Evolutionary conservation across 2,888 invertebrate species (phyloP), one percentile per base, ranked within the genome.

Genomic region (Neoaliturus tenellus): DNA sequence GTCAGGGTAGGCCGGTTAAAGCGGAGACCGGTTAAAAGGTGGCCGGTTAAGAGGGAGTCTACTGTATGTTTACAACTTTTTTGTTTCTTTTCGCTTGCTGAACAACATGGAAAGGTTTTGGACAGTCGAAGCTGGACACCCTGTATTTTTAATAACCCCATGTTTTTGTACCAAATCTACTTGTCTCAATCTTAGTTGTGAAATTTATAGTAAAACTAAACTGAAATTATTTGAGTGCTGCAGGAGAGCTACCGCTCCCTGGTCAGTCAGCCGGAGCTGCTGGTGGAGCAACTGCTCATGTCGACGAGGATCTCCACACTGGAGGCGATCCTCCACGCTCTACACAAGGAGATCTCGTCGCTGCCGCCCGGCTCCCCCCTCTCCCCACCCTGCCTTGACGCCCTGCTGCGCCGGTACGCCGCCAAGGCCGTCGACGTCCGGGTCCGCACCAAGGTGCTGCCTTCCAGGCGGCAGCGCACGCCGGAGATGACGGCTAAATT

Each of bases 231-330:
- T 39, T 6, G 12, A 39, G 12, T 39, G 39, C 39, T 51, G 1
- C 75, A 85, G 85, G 55, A 82, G 41, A 67, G 80, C 35, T 86
- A 83, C 44, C 80, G 75, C 41, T 31, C 51, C 12, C 55, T 86
- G n/a, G 71, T 83, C 8, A 81, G 86, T 33, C 75, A 75, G 86
- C 98, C 98, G 0, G 89, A 96, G 55, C 90, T 96, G 3, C 95
- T 98, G 88, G 91, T 98, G 10, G 98, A 98, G 89, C 96, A 97
- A 89, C 92, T 97, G 81, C 90, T 98, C 14, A 97, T 98, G 97
- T 97, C 98, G 89, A 95, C 94, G 0, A 95, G 95, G 89, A 91
- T 96, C 80, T 96, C 96, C 87, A 91, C 92, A 80, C 90, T 96
- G 8, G 91, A 92, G 0, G 92, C 91, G 51, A 93, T 96, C 3